phyloP scores from a whole-genome alignment of 2,113 vertebrate species.

The Cichladusa arquata region DNA sequence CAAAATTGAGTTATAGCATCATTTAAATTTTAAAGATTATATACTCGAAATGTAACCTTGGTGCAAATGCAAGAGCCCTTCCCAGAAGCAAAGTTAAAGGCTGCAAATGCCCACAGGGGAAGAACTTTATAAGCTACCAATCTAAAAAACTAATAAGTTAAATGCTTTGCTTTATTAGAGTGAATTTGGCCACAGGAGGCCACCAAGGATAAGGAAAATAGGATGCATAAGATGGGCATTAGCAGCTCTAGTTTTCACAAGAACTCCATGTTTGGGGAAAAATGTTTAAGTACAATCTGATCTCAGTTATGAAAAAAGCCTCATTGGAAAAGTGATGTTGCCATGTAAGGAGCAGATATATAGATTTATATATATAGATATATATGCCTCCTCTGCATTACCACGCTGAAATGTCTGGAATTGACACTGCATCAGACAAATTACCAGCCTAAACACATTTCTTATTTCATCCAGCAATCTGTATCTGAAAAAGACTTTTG shows the following conservation, averaged over 20 bases:
- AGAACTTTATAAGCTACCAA: background rate
- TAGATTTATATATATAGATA: background rate
- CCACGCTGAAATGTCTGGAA: background rate
- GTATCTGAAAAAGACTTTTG: background rate
- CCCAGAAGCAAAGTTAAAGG: background rate
- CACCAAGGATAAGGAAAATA: background rate
- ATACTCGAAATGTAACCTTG: background rate
- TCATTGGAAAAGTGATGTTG: background rate
- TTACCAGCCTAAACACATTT: background rate
- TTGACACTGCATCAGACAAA: background rate
- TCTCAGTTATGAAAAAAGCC: background rate
- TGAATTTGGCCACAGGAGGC: background rate
- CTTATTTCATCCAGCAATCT: background rate
- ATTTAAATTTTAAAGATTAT: background rate
- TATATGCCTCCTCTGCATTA: background rate
- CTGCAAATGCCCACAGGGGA: background rate
- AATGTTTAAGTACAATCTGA: background rate
- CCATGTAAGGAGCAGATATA: background rate
- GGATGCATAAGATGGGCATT: background rate
- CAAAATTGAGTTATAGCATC: background rate
- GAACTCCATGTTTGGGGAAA: background rate
- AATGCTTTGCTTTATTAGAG: background rate
- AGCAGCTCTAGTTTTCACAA: background rate
- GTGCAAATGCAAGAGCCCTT: background rate
- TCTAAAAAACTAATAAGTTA: background rate